Percentiles rank a stretch among this genome's conserved stretches.
Conservation (phyloP, 2,888 invertebrate genomes). For the Dasysyrphus tricinctus region DNA sequence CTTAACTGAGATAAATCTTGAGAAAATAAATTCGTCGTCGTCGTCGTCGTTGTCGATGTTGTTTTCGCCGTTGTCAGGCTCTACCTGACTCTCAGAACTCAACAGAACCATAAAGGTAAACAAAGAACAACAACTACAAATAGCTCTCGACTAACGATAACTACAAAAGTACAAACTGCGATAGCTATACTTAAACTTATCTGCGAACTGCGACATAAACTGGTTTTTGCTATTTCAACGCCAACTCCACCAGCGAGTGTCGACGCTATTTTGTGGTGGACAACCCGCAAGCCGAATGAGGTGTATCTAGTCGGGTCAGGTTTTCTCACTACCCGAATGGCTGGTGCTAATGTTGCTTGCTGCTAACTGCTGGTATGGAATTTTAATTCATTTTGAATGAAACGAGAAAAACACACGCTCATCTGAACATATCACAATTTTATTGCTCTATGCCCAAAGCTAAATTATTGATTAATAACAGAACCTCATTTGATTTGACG, state of each 20-base stretch:
- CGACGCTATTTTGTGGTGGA: constrained; percentile 17
- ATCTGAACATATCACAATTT: constrained; percentile 35
- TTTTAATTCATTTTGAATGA: constrained; percentile 64
- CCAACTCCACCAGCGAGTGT: constrained; percentile 29
- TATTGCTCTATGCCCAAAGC: constrained; percentile 26
- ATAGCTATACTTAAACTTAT: constrained; percentile 39
- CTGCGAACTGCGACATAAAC: constrained; percentile 53
- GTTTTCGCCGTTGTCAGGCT: constrained; percentile 11
- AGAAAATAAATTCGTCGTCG: constrained; percentile 1
- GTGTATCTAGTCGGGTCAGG: constrained; percentile 42
- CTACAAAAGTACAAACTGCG: constrained; percentile 29
- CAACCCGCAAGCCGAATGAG: constrained; percentile 37
- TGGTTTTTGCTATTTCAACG: constrained; percentile 53
- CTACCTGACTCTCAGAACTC: constrained; percentile 41
- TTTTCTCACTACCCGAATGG: constrained; percentile 34
- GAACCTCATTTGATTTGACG: constrained; percentile 51
- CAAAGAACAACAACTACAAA: constrained; percentile 57
- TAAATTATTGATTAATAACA: constrained; percentile 62
- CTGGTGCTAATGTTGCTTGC: neutral
- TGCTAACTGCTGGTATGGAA: constrained; percentile 46
- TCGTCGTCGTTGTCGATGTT: neutral
- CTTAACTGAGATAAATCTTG: constrained; percentile 13
- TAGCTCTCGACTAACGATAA: constrained; percentile 12
- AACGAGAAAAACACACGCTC: constrained; percentile 31
- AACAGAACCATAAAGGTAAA: constrained; percentile 35